Conservation (phyloP, 1,140 invertebrate species). For the Leptoteleia sp. region DNA sequence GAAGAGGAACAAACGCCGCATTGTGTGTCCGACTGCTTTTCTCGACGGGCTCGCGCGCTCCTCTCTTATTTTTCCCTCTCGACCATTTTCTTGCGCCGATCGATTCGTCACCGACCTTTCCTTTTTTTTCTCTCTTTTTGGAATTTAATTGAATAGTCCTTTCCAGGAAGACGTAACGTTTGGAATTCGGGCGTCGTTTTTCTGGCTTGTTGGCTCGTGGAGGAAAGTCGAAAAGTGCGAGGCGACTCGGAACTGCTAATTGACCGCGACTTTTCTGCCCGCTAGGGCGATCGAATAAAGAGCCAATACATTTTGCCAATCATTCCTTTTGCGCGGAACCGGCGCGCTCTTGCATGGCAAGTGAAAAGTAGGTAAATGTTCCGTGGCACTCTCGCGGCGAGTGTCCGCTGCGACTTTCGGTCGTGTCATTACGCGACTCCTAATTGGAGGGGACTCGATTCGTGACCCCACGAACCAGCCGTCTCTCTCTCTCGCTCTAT, state of each 20-base stretch:
- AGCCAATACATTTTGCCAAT: neutral
- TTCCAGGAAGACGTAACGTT: neutral
- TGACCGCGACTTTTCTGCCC: neutral
- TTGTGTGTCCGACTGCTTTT: conserved; percentile 1
- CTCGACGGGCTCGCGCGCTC: neutral
- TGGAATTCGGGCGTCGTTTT: too few relatives aligned
- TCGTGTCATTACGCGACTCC: conserved; percentile 47
- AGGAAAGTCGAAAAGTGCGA: neutral
- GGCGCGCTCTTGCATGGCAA: conserved; percentile 25
- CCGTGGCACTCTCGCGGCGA: conserved; percentile 18
- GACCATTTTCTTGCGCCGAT: conserved; percentile 1
- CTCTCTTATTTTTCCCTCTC: neutral
- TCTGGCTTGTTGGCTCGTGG: neutral
- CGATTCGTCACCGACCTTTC: conserved; percentile 8
- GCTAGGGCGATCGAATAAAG: neutral
- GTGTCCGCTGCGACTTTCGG: conserved; percentile 36
- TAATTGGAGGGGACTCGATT: conserved; percentile 59
- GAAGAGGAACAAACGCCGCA: neutral
- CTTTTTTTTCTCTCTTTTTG: conserved; percentile 1
- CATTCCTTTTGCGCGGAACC: neutral
- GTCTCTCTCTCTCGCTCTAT: too few relatives aligned
- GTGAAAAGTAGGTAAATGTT: conserved; percentile 48
- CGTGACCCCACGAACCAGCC: conserved; percentile 31
- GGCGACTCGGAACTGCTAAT: conserved; percentile 4
- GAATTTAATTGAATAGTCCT: neutral